Evolutionary conservation across 1,140 invertebrate species (phyloP).

Genomic region (Anthonomus grandis): DNA sequence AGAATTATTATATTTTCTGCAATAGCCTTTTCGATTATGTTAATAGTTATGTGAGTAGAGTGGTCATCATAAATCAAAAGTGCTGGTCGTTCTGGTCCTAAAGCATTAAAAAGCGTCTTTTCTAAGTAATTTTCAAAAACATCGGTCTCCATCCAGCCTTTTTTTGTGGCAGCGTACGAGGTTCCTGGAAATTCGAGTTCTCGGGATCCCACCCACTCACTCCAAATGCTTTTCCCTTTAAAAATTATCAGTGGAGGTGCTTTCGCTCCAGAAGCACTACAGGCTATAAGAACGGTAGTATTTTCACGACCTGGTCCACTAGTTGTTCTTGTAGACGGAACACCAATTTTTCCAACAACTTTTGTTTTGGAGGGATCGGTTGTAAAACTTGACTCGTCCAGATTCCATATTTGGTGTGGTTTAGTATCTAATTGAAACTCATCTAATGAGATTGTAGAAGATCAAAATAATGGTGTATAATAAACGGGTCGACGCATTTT

Average conservation of each 20-base stretch:
- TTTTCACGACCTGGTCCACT: constrained; percentile 42
- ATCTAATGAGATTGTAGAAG: constrained; percentile 29
- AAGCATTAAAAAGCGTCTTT: constrained; percentile 37
- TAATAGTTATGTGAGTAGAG: constrained; percentile 37
- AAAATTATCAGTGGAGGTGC: constrained; percentile 44
- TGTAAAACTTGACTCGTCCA: constrained; percentile 43
- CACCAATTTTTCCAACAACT: constrained; percentile 37
- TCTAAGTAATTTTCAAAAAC: constrained; percentile 35
- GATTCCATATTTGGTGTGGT: constrained; percentile 40
- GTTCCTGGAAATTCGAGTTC: constrained; percentile 33
- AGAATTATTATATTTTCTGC: too few species aligned
- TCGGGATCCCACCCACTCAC: constrained; percentile 26
- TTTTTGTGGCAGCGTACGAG: constrained; percentile 39
- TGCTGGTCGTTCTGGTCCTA: constrained; percentile 33
- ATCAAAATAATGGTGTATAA: constrained; percentile 40
- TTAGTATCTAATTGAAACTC: constrained; percentile 30
- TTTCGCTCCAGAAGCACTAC: constrained; percentile 43
- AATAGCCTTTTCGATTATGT: constrained; percentile 40
- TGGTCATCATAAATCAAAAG: constrained; percentile 46
- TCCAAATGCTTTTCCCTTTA: constrained; percentile 37
- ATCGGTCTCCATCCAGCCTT: constrained; percentile 43
- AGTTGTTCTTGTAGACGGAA: constrained; percentile 38
- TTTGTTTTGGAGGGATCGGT: constrained; percentile 40
- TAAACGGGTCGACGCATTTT: constrained; percentile 37
- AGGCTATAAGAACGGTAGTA: constrained; percentile 42